A percentile compares a stretch with the other conserved stretches of the same genome.
Evolutionary conservation across 1,140 invertebrate species (phyloP).

Genomic region (Phenacoccus solenopsis): DNA sequence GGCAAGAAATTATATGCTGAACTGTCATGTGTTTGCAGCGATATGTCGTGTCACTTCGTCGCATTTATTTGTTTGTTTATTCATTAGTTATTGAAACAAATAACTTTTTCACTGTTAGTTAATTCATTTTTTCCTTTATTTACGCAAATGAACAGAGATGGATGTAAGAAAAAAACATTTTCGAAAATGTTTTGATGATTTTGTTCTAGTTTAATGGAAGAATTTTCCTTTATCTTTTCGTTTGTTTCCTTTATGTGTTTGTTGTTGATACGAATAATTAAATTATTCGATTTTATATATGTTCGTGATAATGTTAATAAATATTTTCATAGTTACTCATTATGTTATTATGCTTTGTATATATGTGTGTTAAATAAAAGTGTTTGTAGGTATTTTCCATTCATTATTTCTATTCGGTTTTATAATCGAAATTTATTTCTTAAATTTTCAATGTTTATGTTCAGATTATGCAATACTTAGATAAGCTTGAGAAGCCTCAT

Average conservation of each 20-base stretch:
- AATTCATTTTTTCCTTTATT: not conserved
- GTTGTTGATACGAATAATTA: not conserved
- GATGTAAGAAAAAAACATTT: too few species aligned
- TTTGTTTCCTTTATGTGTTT: not conserved
- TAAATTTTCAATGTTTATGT: too few species aligned
- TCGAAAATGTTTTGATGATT: too few species aligned
- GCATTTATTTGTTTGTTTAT: not conserved
- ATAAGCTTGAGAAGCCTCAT: too few species aligned
- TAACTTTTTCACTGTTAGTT: not conserved
- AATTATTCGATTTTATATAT: constrained; percentile 2
- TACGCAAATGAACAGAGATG: too few species aligned
- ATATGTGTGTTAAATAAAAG: not conserved
- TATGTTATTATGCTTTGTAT: not conserved
- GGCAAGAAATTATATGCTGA: too few species aligned
- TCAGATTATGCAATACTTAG: too few species aligned
- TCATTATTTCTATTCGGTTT: too few species aligned
- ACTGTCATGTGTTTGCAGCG: too few species aligned
- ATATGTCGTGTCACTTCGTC: not conserved
- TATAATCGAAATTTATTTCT: too few species aligned
- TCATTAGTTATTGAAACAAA: too few species aligned
- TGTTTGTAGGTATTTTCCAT: not conserved
- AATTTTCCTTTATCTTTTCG: not conserved
- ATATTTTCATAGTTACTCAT: constrained; percentile 3
- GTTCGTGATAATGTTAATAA: constrained; percentile 3
- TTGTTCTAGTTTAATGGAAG: not conserved